Percentiles rank a stretch among this genome's conserved stretches.
phyloP scores from a whole-genome alignment of 1,140 invertebrate genomes.

The Drosophila pseudoobscura region DNA sequence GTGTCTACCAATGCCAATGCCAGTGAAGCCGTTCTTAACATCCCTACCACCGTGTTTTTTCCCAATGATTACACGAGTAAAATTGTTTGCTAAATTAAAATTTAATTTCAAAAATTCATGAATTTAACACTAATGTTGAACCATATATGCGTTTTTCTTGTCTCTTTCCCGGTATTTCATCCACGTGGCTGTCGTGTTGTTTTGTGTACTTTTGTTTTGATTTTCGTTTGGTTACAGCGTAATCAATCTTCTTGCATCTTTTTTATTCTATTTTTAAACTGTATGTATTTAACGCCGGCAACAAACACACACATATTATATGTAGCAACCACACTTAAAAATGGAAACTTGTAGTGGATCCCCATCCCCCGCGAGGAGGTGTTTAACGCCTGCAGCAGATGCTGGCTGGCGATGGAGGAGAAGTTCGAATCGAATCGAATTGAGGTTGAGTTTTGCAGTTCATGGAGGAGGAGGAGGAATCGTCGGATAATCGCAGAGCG shows the following conservation, averaged over 20 bases:
- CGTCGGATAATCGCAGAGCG: background rate
- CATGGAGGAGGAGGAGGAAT: background rate
- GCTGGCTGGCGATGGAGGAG: constrained; percentile 7
- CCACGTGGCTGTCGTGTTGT: constrained; percentile 37
- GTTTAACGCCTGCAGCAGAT: constrained; percentile 43
- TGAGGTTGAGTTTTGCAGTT: no score
- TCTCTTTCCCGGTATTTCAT: constrained; percentile 60
- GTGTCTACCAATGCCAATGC: constrained; percentile 21
- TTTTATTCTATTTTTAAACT: constrained; percentile 81
- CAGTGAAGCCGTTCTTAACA: constrained; percentile 20
- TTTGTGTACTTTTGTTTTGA: constrained; percentile 29
- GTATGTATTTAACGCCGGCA: constrained; percentile 79
- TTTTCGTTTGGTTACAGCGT: constrained; percentile 60
- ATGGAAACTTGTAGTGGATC: constrained; percentile 76
- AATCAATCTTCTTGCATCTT: constrained; percentile 77
- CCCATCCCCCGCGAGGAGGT: constrained; percentile 8
- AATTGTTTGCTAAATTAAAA: background rate
- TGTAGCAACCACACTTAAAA: constrained; percentile 77
- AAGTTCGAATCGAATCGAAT: no score
- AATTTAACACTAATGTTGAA: constrained; percentile 42
- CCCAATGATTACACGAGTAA: constrained; percentile 22
- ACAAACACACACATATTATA: constrained; percentile 54
- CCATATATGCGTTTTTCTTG: constrained; percentile 38
- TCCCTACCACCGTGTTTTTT: background rate
- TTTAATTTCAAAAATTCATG: background rate